Evolutionary conservation across 2,888 invertebrate species (phyloP).

Genomic region (Tupiocoris notatus): DNA sequence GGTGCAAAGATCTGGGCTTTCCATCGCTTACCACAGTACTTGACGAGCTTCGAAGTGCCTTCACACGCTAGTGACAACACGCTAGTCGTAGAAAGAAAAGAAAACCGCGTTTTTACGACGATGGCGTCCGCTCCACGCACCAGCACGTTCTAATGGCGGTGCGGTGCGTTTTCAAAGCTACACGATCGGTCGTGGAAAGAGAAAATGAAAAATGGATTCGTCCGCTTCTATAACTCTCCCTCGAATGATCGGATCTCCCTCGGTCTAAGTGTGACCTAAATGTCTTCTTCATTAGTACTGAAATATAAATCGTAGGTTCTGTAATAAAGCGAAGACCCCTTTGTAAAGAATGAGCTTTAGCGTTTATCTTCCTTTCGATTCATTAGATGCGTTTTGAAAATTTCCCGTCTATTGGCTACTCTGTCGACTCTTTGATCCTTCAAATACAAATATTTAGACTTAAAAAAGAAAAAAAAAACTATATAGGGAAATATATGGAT

Average conservation of each 20-base stretch:
- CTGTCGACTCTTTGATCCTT: too few relatives aligned
- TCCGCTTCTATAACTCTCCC: neutral
- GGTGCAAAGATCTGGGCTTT: neutral
- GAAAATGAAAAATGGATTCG: slow-evolving; percentile 35
- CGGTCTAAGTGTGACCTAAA: slow-evolving; percentile 23
- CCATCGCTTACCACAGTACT: neutral
- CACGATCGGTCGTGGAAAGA: neutral
- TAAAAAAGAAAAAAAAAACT: too few relatives aligned
- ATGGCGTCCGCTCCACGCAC: neutral
- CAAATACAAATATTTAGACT: too few relatives aligned
- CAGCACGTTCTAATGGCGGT: neutral
- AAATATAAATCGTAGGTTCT: neutral
- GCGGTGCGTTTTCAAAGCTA: neutral
- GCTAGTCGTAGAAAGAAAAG: neutral
- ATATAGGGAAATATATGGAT: too few relatives aligned
- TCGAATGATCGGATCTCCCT: too few relatives aligned
- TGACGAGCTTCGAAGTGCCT: neutral
- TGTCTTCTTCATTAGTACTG: slow-evolving; percentile 22
- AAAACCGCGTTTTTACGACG: neutral
- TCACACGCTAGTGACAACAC: neutral
- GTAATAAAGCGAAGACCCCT: too few relatives aligned
- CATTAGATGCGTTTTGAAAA: too few relatives aligned
- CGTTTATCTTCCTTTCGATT: too few relatives aligned
- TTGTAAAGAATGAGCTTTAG: too few relatives aligned
- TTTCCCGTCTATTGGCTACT: too few relatives aligned